These are phyloP conservation scores for Ophthalmolycus amberensis DNA, from an alignment of 2,113 vertebrate species.

Conservation along the genomic window DNA sequence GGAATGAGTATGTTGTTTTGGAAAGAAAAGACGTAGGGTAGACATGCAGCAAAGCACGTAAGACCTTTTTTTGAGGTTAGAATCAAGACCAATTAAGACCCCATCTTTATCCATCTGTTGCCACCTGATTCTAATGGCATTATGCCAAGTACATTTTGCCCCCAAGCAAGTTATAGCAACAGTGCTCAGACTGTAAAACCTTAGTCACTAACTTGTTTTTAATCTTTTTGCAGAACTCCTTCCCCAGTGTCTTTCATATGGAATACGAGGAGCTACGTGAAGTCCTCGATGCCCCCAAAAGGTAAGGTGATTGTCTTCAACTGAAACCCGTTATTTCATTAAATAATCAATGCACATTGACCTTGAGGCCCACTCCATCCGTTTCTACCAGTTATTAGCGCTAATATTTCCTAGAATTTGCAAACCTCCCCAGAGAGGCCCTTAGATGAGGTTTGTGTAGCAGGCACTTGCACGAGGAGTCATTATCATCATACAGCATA, in stretches of 20 bases:
- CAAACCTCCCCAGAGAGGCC: constrained; percentile 7
- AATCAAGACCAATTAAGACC: background rate
- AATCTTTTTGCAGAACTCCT: constrained; percentile 88
- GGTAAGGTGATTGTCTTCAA: constrained; percentile 81
- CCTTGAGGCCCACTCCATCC: constrained; percentile 9
- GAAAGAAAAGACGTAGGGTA: constrained; percentile 11
- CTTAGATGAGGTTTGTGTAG: background rate
- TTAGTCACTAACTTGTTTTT: constrained; percentile 18
- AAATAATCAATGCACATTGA: constrained; percentile 8
- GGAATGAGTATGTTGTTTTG: constrained; percentile 31
- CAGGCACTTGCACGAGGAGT: constrained; percentile 1
- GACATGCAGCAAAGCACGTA: constrained; percentile 3
- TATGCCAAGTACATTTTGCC: constrained; percentile 8
- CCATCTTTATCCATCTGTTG: background rate
- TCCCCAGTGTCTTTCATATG: constrained; percentile 98
- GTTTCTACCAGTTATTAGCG: constrained; percentile 23
- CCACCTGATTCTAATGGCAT: constrained; percentile 46
- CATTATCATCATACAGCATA: constrained; percentile 6
- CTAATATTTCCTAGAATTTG: constrained; percentile 32
- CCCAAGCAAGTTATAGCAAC: background rate
- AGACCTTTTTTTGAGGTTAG: constrained; percentile 5
- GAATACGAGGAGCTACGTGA: constrained; percentile 89
- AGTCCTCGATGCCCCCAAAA: constrained; percentile 83
- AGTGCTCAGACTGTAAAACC: constrained; percentile 1
- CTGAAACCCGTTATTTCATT: constrained; percentile 2